Base-by-base conservation (phyloP, 2,113 vertebrate genomes). In the Meriones unguiculatus region DNA sequence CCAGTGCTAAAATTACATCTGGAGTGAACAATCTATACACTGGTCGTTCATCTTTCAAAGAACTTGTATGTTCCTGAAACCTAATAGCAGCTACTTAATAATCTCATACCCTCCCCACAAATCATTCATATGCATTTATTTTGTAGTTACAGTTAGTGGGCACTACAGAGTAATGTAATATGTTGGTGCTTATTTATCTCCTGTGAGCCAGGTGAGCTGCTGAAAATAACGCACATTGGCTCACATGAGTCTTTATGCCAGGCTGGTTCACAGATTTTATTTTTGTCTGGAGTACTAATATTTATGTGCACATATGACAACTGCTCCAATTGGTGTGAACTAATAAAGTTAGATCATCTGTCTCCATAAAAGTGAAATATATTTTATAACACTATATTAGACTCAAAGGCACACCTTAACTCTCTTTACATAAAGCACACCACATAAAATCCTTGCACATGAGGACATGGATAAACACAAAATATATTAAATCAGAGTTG, bases 281-380 rank as follows among this genome's bases (percentile, higher is more conserved):
- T 92, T 96, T 35, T 80, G n/a, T 87, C 69, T 91, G 30, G 15
- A 87, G 50, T 28, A 50, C 18, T 91, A 89, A 70, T 84, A 90
- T 41, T 93, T 95, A 84, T 87, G 35, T 92, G 75, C 90, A 11
- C 20, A n/a, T 20, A 65, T 57, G 24, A n/a, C 69, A 93, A 73
- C 3, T 78, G 41, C 11, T 94, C 72, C 28, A 86, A 20, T 69
- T 62, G n/a, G 41, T 72, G 18, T 89, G 57, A 94, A 89, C 32
- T 69, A 70, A 67, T 87, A 86, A 95, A 90, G 46, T 2, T 12
- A 25, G 76, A 70, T 80, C 85, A 93, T 90, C 50, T 78, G 5
- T 77, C n/a, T 70, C 62, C 30, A 75, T 69, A 91, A 90, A 88
- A 62, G 62, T 90, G 35, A 90, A 90, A 62, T 59, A 86, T 13